Percentiles rank a stretch among this genome's conserved stretches.
Evolutionary conservation across 30 jellyfish, hydroid and myxozoan species (phyloP).

Genomic region (Aurelia aurita): DNA sequence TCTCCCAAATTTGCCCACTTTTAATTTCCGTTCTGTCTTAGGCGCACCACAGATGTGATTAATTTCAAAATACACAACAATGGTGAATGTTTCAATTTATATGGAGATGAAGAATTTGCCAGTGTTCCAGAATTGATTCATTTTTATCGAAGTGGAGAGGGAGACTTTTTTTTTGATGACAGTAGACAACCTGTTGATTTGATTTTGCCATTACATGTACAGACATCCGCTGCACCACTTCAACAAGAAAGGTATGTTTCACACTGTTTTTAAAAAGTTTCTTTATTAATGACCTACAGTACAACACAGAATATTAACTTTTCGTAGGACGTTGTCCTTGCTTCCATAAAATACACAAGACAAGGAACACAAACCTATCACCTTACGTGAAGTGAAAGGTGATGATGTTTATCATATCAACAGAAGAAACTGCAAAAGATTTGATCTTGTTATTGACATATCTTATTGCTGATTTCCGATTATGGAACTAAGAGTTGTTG

Average conservation of each 20-base stretch:
- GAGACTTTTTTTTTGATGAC: conserved; percentile 73
- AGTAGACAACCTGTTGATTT: conserved; percentile 65
- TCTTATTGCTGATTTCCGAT: no score
- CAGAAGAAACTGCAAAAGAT: no score
- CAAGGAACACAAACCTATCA: no score
- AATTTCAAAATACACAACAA: conserved; percentile 84
- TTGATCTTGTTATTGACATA: no score
- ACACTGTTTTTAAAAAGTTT: not conserved
- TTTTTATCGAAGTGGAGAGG: conserved; percentile 63
- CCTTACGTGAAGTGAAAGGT: no score
- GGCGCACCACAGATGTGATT: conserved; percentile 66
- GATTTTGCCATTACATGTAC: conserved; percentile 67
- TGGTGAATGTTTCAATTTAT: conserved; percentile 89
- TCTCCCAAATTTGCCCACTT: no score
- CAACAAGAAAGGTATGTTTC: conserved; percentile 78
- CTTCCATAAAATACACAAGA: not conserved
- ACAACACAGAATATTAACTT: not conserved
- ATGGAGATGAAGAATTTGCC: conserved; percentile 95
- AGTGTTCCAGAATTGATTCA: conserved; percentile 92
- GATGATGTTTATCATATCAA: no score
- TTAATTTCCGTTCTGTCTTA: not conserved
- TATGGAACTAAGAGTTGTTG: no score
- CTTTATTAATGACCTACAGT: no score
- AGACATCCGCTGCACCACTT: conserved; percentile 57
- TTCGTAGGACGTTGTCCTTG: not conserved